A percentile compares a stretch with the other conserved stretches of the same genome.
Evolutionary conservation across 2,888 invertebrate genomes (phyloP).

Genomic region (Sesamia inferens): DNA sequence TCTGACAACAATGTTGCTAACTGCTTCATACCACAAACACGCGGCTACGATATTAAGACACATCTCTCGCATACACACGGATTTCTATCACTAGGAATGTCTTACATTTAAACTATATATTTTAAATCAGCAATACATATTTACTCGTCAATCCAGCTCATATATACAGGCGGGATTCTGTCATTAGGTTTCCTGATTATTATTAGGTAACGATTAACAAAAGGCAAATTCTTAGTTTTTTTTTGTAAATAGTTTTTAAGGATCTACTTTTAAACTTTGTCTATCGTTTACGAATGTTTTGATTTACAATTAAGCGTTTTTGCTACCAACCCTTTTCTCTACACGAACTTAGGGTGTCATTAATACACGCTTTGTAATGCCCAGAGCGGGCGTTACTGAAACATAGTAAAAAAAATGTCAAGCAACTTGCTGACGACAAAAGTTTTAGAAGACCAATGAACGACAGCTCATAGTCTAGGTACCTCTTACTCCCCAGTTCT

Average conservation of each 20-base stretch:
- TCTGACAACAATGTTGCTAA: conserved; percentile 8
- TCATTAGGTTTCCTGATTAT: conserved; percentile 11
- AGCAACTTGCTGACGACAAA: background rate
- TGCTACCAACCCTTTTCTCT: background rate
- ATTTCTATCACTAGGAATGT: background rate
- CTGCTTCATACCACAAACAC: conserved; percentile 4
- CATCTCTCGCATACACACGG: conserved; percentile 1
- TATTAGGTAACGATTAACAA: background rate
- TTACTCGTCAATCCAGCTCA: conserved; percentile 15
- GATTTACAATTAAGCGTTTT: background rate
- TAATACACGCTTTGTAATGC: background rate
- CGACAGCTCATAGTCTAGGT: background rate
- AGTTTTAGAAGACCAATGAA: background rate
- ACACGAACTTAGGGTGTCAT: background rate
- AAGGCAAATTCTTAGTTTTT: background rate
- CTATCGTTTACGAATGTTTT: background rate
- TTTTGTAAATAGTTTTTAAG: background rate
- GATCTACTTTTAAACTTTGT: background rate
- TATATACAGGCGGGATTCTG: conserved; percentile 11
- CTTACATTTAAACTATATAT: background rate
- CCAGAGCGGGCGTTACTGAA: no score
- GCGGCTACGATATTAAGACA: conserved; percentile 18
- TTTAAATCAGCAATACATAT: background rate
- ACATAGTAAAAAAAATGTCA: background rate
- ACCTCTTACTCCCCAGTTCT: background rate